Evolutionary conservation across 2,888 invertebrate species (phyloP).

Genomic region (Drosophila borealis): DNA sequence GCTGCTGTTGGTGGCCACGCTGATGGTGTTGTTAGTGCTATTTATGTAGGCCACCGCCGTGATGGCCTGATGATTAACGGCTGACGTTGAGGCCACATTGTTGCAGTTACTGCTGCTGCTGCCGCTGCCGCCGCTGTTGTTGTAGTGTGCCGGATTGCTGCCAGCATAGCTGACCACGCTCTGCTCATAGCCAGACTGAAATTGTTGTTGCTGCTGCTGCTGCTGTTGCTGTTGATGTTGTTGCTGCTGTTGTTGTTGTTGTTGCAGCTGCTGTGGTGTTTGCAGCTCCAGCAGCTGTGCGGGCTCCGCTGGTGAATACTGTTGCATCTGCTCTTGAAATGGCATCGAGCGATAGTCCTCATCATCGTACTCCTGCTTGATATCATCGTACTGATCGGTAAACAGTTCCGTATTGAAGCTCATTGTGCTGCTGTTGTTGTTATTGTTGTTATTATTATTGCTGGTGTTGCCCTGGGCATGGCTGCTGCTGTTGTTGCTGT

Average conservation of each 20-base stretch:
- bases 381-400: constrained; percentile 75
- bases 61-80: constrained; percentile 66
- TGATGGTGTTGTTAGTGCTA: constrained; percentile 67
- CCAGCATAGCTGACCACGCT: constrained; percentile 31
- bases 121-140: constrained; percentile 18
- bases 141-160: constrained; percentile 12
- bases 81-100: constrained; percentile 40
- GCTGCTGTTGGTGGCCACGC: constrained; percentile 67
- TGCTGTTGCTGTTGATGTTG: constrained; percentile 16
- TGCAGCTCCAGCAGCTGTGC: constrained; percentile 74
- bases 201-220: constrained; percentile 28
- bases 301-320: constrained; percentile 68
- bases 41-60: constrained; percentile 76
- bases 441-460: constrained; percentile 41
- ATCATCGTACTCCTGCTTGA: constrained; percentile 74
- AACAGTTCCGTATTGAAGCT: constrained; percentile 78
- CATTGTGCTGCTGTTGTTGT: constrained; percentile 51
- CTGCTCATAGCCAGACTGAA: constrained; percentile 41
- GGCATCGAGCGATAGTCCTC: constrained; percentile 72
- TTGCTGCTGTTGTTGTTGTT: constrained; percentile 64
- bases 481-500: constrained; percentile 46
- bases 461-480: constrained; percentile 8
- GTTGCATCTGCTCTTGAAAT: constrained; percentile 65
- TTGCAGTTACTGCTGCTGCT: constrained; percentile 35
- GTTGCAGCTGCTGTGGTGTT: constrained; percentile 72